Base-by-base conservation (phyloP, 1,140 invertebrate species). In the Prorops nasuta region DNA sequence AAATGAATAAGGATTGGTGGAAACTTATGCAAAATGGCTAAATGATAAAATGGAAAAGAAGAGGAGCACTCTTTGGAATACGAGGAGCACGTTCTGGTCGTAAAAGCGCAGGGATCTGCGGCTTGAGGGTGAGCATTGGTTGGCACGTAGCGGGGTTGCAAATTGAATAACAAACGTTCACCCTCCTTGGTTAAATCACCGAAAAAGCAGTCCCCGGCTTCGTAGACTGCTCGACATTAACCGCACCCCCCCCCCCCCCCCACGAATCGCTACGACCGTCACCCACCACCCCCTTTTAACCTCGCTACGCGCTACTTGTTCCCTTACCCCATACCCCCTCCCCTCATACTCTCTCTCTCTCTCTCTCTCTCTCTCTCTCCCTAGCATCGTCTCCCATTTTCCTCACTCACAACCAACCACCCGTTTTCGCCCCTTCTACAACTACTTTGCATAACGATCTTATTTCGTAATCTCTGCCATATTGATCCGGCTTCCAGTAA, bases 111-210 rank as follows among this genome's bases (percentile, higher is more conserved):
- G 58, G 58, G 56, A 59, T 59, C 56, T 44, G 56, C 47, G 44
- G 56, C 14, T 41, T 22, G 56, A 54, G 41, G 37, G 56, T 36
- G 49, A 60, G 31, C 52, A 48, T 58, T 51, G 60, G 55, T 58
- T 64, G 60, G 59, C 59, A 57, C 59, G 51, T 36, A 43, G n/a
- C 31, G 50, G 58, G 54, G 51, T 66, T 66, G 56, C 64, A 72
- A 74, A 75, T 77, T 75, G 72, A 77, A 76, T 74, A 74, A 75
- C 70, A 72, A 76, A 75, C 63, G 66, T 64, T 71, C 65, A 69
- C 66, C 70, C 73, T 71, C 58, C 40, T 64, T 39, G 57, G 63
- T 64, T 69, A 72, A 74, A 67, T 74, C 69, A 67, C 58, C 66
- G 56, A 72, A 66, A 62, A 69, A 67, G 62, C 60, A 64, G 65